These are phyloP conservation scores for Cirrhinus molitorella DNA, from an alignment of 2,797 vertebrate genomes.

Conservation along the genomic window DNA sequence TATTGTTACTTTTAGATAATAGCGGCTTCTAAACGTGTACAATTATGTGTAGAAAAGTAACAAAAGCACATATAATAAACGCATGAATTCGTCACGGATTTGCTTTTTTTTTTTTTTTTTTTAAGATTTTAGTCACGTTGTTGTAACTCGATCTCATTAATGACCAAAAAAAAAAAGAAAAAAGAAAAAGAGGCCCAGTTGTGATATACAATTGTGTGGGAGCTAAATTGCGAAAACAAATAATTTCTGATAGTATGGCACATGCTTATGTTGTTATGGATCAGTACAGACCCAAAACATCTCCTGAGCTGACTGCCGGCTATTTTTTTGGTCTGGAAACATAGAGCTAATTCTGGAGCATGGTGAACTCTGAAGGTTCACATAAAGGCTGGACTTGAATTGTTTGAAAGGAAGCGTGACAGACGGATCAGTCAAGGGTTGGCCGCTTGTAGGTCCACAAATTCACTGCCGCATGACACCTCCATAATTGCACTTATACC, in stretches of 20 bases:
- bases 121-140: background rate
- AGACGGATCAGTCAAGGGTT: conserved; percentile 70
- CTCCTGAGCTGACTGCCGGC: background rate
- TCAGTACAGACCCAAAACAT: too few relatives aligned
- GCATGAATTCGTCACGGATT: background rate
- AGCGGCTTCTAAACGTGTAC: background rate
- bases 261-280: too few relatives aligned
- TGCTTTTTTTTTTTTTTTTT: background rate
- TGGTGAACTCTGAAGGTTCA: conserved; percentile 69
- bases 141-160: background rate
- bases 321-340: conserved; percentile 17
- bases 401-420: conserved; percentile 71
- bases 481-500: conserved; percentile 14
- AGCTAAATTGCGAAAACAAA: too few relatives aligned
- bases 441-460: conserved; percentile 41
- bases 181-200: background rate
- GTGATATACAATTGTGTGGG: background rate
- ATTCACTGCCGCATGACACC: conserved; percentile 58
- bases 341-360: conserved; percentile 58
- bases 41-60: background rate
- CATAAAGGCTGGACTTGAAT: conserved; percentile 67
- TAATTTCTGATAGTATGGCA: too few relatives aligned
- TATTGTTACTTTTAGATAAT: background rate
- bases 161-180: too few relatives aligned
- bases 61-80: background rate